Evolutionary conservation across 2,113 vertebrate species (phyloP).

Genomic region (Mirounga angustirostris): DNA sequence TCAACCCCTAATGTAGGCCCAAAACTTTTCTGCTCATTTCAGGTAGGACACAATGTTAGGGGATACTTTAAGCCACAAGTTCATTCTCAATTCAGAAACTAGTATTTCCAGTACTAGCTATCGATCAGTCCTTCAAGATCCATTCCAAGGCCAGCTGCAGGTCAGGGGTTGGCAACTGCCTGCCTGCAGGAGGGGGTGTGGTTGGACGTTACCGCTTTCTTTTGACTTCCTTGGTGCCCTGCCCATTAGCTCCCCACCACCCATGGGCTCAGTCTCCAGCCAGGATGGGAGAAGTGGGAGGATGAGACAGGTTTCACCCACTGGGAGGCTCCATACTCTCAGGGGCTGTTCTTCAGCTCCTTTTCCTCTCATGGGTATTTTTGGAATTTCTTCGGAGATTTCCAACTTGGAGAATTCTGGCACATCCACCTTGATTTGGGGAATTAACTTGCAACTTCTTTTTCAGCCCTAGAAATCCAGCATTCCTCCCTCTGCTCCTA

Average conservation of each 20-base stretch:
- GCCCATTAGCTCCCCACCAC: not conserved
- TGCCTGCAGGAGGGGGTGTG: not conserved
- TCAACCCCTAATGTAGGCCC: not conserved
- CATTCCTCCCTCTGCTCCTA: not conserved
- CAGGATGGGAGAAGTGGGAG: not conserved
- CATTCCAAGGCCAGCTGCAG: not conserved
- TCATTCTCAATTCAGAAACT: not conserved
- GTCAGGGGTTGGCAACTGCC: not conserved
- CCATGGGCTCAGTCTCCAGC: not conserved
- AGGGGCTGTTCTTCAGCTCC: not conserved
- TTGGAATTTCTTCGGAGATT: not conserved
- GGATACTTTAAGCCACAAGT: not conserved
- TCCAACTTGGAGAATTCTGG: not conserved
- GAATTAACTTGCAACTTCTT: not conserved
- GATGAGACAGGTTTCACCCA: not conserved
- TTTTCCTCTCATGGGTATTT: not conserved
- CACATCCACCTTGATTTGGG: not conserved
- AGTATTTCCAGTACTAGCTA: not conserved
- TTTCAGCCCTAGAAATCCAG: not conserved
- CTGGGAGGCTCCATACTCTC: not conserved
- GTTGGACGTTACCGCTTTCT: not conserved
- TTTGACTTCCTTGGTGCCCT: not conserved
- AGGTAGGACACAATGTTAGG: not conserved
- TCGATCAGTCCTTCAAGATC: not conserved
- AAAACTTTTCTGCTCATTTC: not conserved